phyloP scores from a whole-genome alignment of 2,113 vertebrate genomes.

The Odocoileus virginianus region DNA sequence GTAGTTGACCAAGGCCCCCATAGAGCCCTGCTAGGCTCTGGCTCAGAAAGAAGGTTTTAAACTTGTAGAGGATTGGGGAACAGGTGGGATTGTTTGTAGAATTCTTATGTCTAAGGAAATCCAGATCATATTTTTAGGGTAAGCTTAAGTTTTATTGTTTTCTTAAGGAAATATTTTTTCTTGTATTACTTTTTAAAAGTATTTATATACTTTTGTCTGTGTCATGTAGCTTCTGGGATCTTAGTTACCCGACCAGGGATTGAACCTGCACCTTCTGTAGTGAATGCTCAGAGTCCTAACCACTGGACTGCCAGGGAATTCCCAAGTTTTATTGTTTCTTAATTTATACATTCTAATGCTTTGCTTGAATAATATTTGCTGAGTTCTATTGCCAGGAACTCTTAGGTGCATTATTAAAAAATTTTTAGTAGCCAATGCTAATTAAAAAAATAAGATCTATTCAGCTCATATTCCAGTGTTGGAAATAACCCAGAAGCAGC shows the following conservation, averaged over 20 bases:
- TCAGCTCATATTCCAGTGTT: background rate
- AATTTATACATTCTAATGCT: background rate
- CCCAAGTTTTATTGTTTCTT: background rate
- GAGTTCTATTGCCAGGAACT: background rate
- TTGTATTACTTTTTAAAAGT: background rate
- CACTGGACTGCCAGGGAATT: background rate
- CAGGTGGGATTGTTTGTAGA: background rate
- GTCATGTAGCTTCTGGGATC: background rate
- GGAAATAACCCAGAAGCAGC: conserved; percentile 54
- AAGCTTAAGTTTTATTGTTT: conserved; percentile 3
- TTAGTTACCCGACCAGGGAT: background rate
- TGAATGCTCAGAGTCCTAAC: background rate
- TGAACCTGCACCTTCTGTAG: background rate
- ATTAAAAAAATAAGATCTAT: background rate
- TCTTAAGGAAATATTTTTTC: background rate
- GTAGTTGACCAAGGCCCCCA: background rate
- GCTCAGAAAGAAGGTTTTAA: background rate
- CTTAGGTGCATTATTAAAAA: background rate
- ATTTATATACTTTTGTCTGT: background rate
- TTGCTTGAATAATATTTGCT: background rate
- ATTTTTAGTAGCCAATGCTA: background rate
- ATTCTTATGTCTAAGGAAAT: background rate
- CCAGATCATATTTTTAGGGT: background rate
- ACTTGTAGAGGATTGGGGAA: background rate
- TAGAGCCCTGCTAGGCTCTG: background rate